Percentiles rank a stretch among this genome's conserved stretches.
Evolutionary conservation across 2,888 invertebrate genomes (phyloP).

Genomic region (Drosophila mercatorum): DNA sequence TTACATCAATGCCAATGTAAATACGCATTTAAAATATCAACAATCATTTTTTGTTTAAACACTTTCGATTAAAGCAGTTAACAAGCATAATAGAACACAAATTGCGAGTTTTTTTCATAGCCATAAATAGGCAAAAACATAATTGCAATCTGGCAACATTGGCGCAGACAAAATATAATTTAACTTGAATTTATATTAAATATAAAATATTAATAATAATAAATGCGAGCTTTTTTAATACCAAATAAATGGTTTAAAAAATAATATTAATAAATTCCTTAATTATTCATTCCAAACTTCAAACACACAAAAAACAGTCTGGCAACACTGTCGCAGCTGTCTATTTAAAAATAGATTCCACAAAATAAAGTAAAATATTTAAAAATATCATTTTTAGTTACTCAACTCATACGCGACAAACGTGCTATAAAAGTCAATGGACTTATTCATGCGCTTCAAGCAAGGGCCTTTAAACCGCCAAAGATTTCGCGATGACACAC

Average conservation of each 20-base stretch:
- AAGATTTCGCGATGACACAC: conserved; percentile 27
- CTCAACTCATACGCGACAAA: not conserved
- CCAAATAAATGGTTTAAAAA: no score
- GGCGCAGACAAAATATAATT: not conserved
- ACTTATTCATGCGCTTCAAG: not conserved
- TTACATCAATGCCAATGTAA: not conserved
- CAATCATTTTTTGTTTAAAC: not conserved
- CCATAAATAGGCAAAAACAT: no score
- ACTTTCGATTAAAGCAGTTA: not conserved
- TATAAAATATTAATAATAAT: no score
- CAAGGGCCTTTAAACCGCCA: not conserved
- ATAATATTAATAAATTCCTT: no score
- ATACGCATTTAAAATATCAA: not conserved
- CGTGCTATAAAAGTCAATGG: not conserved
- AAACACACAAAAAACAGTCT: not conserved
- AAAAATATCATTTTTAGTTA: not conserved
- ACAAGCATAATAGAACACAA: not conserved
- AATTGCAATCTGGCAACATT: conserved; percentile 1
- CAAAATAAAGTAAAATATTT: no score
- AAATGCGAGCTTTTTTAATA: no score
- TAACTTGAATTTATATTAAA: not conserved
- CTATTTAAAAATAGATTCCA: no score
- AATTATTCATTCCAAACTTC: not conserved
- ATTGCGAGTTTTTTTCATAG: no score
- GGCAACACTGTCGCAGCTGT: conserved; percentile 2